Evolutionary conservation across 2,113 vertebrate genomes (phyloP), one percentile per base, ranked within the genome.

Genomic region (Tychaedon coryphoeus): DNA sequence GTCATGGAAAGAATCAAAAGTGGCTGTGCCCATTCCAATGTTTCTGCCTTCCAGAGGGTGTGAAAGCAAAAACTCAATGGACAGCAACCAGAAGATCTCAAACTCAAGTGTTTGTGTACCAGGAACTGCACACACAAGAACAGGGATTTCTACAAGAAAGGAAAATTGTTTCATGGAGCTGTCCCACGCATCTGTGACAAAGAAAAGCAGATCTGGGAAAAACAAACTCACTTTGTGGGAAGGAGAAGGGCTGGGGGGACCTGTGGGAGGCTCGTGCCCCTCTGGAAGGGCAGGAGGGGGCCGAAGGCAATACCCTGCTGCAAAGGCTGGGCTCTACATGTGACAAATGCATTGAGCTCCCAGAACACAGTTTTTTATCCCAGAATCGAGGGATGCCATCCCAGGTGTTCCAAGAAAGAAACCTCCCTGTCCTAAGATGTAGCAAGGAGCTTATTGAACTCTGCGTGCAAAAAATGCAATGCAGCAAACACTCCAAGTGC

Each of bases 381-480:
- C 19, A 79, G 66, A 82, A 83, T 4, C 2, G 5, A 80, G 53
- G 8, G 51, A 65, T 47, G 29, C 20, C 3, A 5, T 38, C 50
- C 45, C 18, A 73, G 45, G 4, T 0, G 0, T 34, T 70, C 70
- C 67, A 62, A 47, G 54, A 73, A 31, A 20, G 9, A 31, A 92
- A 43, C 4, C 4, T 56, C 29, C 34, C 38, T 26, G 15, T 17
- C 64, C 47, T 50, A 61, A 58, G 42, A 45, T 16, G 31, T 4
- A 43, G 29, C 2, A 0, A 67, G 40, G n/a, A 58, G 12, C 7
- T 72, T 15, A 17, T 65, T 88, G 61, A 43, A 45, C 40, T 69
- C 57, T 31, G 17, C 0, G 0, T 6, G 13, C 11, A 9, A 60
- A 56, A 86, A 86, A 45, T n/a, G 19, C 24, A 72, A 31, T 0